These are phyloP conservation scores for Atta cephalotes DNA, from an alignment of 1,140 invertebrate species.

Conservation along the genomic window DNA sequence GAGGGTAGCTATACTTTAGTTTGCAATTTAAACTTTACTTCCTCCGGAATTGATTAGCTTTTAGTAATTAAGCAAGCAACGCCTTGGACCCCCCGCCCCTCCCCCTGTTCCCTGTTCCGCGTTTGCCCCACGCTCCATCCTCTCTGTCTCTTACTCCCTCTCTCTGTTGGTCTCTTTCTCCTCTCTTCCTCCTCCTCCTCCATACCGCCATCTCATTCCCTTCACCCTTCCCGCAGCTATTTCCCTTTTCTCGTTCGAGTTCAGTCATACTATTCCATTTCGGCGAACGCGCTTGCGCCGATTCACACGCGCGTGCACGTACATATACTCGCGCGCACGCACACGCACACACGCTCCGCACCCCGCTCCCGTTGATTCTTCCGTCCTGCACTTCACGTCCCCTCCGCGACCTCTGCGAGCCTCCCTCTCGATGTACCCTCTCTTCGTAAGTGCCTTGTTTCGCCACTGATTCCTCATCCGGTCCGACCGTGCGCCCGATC, in stretches of 20 bases:
- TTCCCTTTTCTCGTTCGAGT: slow-evolving; percentile 62
- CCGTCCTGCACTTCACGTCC: slow-evolving; percentile 35
- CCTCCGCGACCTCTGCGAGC: slow-evolving; percentile 3
- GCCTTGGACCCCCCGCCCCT: slow-evolving; percentile 77
- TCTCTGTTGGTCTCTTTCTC: slow-evolving; percentile 35
- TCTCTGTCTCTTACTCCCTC: slow-evolving; percentile 20
- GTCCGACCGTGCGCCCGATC: slow-evolving; percentile 77
- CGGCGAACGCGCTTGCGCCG: slow-evolving; percentile 50
- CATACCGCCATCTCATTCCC: slow-evolving; percentile 61
- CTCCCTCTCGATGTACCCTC: slow-evolving; percentile 46
- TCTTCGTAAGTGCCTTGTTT: slow-evolving; percentile 60
- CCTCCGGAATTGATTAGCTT: slow-evolving; percentile 87
- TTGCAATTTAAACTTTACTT: slow-evolving; percentile 87
- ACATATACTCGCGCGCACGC: slow-evolving; percentile 42
- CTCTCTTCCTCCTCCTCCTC: slow-evolving; percentile 38
- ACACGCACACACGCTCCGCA: slow-evolving; percentile 27
- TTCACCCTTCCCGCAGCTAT: slow-evolving; percentile 55
- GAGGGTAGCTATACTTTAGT: slow-evolving; percentile 86
- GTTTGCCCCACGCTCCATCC: slow-evolving; percentile 26
- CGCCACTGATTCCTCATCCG: slow-evolving; percentile 59
- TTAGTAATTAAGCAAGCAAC: slow-evolving; percentile 87
- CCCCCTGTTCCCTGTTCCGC: slow-evolving; percentile 30
- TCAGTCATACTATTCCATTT: slow-evolving; percentile 63
- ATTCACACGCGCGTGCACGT: slow-evolving; percentile 37
- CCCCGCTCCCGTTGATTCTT: slow-evolving; percentile 52